Conservation (phyloP, 2,888 invertebrate genomes). For the Callinectes sapidus region DNA sequence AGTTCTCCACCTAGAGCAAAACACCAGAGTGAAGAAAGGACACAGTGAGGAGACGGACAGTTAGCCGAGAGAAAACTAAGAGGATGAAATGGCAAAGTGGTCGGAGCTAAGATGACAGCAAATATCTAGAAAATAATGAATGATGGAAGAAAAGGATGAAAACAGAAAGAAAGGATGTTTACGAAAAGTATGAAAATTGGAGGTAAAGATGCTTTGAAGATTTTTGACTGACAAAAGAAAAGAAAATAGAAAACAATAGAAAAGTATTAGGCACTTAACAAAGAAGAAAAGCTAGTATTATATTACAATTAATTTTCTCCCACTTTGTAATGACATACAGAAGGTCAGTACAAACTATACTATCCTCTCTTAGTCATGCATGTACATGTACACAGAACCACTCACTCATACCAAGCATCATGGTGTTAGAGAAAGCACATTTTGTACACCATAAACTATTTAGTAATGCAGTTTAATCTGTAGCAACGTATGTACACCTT, state of each 20-base stretch:
- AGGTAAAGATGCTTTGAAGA: not conserved
- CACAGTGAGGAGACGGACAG: not conserved
- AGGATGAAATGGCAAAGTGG: not conserved
- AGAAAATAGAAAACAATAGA: not conserved
- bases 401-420: not conserved
- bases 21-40: slow-evolving; percentile 36
- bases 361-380: slow-evolving; percentile 48
- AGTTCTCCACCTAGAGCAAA: slow-evolving; percentile 65
- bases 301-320: not conserved
- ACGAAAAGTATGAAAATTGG: not conserved
- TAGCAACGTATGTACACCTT: not conserved
- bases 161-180: not conserved
- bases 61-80: not conserved
- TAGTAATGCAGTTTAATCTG: not conserved
- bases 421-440: not conserved
- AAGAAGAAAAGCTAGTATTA: not conserved
- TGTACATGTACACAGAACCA: slow-evolving; percentile 39
- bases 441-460: not conserved
- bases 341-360: not conserved
- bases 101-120: not conserved
- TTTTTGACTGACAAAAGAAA: not conserved
- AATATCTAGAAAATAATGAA: slow-evolving; percentile 6
- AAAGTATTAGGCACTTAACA: not conserved
- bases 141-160: not conserved
- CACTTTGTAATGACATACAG: not conserved